phyloP scores from a whole-genome alignment of 1,140 invertebrate species.

The Neocloeon triangulifer region DNA sequence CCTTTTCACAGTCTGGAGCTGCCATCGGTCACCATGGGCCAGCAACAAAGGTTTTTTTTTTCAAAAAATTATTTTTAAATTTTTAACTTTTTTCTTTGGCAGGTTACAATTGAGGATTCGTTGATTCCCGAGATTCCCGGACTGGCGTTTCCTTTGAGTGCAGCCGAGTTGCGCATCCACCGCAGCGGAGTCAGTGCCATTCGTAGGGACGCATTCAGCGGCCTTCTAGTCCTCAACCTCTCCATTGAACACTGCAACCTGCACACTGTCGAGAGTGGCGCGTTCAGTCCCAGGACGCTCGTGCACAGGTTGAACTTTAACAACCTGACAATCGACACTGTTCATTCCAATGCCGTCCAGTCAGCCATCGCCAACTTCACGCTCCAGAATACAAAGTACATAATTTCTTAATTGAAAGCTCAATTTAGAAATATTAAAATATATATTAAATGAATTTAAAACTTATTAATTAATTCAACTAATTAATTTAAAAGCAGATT shows the following conservation, averaged over 20 bases:
- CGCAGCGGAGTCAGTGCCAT: conserved; percentile 28
- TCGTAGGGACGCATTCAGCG: conserved; percentile 33
- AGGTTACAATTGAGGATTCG: conserved; percentile 42
- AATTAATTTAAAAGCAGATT: too few species aligned
- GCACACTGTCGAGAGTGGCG: conserved; percentile 27
- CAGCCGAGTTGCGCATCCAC: conserved; percentile 31
- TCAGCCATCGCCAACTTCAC: conserved; percentile 37
- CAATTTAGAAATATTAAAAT: not conserved
- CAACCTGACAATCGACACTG: conserved; percentile 27
- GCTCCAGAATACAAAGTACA: conserved; percentile 37
- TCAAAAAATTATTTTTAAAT: not conserved
- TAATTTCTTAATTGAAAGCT: not conserved
- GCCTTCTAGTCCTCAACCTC: conserved; percentile 32
- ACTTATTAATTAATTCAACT: too few species aligned
- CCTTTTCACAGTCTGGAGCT: conserved; percentile 20
- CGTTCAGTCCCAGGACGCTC: conserved; percentile 35
- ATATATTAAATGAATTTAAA: not conserved
- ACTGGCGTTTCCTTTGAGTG: conserved; percentile 34
- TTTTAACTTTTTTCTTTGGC: conserved; percentile 15
- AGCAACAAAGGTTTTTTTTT: not conserved
- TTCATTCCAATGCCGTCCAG: conserved; percentile 31
- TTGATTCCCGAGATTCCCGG: conserved; percentile 28
- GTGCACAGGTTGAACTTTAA: conserved; percentile 33
- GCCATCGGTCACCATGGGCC: not conserved
- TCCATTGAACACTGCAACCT: conserved; percentile 34